Conservation (phyloP, 2,797 vertebrate species). For the Okamejei kenojei region DNA sequence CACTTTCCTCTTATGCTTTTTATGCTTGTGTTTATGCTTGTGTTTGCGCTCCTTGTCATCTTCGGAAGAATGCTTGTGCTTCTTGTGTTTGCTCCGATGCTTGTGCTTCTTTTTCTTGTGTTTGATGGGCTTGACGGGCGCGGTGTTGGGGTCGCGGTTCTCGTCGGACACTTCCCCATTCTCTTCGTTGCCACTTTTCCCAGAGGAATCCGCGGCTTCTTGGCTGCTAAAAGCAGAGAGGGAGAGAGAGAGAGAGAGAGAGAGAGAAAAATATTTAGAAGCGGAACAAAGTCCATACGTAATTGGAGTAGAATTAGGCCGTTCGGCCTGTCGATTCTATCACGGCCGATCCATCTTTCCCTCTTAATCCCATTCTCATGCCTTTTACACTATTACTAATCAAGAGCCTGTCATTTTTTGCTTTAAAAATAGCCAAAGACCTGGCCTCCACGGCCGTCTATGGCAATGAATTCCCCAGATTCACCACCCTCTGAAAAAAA, state of each 20-base stretch:
- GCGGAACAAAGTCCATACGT: neutral
- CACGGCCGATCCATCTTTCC: no score
- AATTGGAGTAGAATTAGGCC: no score
- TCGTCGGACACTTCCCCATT: slow-evolving; percentile 88
- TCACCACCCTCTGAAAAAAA: neutral
- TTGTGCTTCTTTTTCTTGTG: slow-evolving; percentile 99
- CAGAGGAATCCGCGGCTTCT: slow-evolving; percentile 76
- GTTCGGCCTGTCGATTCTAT: no score
- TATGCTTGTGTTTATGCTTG: slow-evolving; percentile 93
- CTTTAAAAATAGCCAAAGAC: no score
- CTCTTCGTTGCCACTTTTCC: slow-evolving; percentile 84
- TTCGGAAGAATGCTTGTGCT: slow-evolving; percentile 87
- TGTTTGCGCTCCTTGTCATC: slow-evolving; percentile 92
- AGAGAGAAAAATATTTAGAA: neutral
- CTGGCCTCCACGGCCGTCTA: no score
- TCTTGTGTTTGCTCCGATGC: slow-evolving; percentile 97
- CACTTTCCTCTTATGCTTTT: slow-evolving; percentile 94
- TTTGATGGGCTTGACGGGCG: slow-evolving; percentile 69
- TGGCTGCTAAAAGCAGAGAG: slow-evolving; percentile 57
- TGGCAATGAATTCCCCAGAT: no score
- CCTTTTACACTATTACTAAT: no score
- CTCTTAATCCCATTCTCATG: no score
- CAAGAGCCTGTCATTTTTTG: no score
- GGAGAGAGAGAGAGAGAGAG: neutral
- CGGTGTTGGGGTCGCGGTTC: slow-evolving; percentile 53